phyloP scores from a whole-genome alignment of 2,113 vertebrate genomes.

The Rissa tridactyla region DNA sequence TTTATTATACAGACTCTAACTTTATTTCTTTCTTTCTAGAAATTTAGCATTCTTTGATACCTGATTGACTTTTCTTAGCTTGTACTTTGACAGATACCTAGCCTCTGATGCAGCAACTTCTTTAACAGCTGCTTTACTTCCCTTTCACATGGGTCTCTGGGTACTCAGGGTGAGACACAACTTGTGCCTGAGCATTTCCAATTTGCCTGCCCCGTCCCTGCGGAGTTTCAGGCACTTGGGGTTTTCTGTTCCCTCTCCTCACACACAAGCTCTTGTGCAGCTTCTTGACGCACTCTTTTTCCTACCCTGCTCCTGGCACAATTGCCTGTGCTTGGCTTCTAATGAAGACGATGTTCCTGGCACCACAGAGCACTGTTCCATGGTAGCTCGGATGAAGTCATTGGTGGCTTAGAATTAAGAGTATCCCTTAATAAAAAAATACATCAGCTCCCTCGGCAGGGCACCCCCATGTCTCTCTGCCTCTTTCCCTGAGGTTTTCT shows the following conservation, averaged over 20 bases:
- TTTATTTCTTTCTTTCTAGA: neutral
- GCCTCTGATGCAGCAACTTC: neutral
- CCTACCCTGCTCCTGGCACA: neutral
- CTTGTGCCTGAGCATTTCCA: accelerated
- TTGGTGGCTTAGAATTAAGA: neutral
- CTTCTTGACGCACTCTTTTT: neutral
- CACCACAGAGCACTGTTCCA: neutral
- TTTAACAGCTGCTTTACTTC: neutral
- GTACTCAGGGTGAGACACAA: neutral
- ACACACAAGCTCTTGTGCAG: neutral
- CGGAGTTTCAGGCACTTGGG: accelerated
- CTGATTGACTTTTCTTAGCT: neutral
- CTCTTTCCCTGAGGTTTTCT: neutral
- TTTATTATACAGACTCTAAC: neutral
- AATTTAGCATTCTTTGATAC: neutral
- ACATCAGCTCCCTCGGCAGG: accelerated
- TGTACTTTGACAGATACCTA: neutral
- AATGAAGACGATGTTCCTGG: neutral
- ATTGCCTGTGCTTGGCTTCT: neutral
- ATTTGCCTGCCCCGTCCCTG: neutral
- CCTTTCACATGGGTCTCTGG: neutral
- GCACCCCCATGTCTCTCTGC: neutral
- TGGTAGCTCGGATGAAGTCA: neutral
- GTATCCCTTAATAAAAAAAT: neutral
- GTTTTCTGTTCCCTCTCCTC: neutral